Evolutionary conservation across 2,797 vertebrate species (phyloP).

Genomic region (Microctenopoma steveboyesi): DNA sequence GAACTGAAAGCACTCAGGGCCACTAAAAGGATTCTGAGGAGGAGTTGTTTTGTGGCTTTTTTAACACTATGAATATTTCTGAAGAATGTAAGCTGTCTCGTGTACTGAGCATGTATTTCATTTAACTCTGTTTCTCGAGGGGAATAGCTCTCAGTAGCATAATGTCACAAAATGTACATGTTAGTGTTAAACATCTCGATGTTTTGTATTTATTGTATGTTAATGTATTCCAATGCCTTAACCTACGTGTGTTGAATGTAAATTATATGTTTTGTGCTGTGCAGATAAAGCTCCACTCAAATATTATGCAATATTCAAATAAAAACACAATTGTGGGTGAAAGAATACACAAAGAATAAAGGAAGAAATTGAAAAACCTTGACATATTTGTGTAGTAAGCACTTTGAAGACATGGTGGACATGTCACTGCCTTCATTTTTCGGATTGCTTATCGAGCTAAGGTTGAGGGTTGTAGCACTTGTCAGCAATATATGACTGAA

Average conservation of each 20-base stretch:
- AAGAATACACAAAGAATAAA: slow-evolving; percentile 40
- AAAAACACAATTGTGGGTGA: slow-evolving; percentile 4
- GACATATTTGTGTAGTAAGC: neutral
- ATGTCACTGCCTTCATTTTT: neutral
- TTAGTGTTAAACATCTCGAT: slow-evolving; percentile 25
- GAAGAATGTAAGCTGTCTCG: slow-evolving; percentile 14
- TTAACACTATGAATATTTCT: slow-evolving; percentile 17
- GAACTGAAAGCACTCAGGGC: slow-evolving; percentile 50
- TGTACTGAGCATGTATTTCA: slow-evolving; percentile 23
- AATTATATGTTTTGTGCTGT: slow-evolving; percentile 43
- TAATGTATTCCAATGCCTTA: slow-evolving; percentile 58
- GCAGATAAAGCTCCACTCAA: slow-evolving; percentile 15
- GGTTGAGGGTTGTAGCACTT: no score
- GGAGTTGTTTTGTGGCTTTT: slow-evolving; percentile 5
- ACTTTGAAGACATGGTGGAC: neutral
- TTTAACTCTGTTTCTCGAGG: slow-evolving; percentile 3
- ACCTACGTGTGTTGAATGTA: slow-evolving; percentile 57
- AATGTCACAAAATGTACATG: slow-evolving; percentile 5
- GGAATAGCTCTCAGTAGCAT: slow-evolving; percentile 36
- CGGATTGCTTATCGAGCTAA: no score
- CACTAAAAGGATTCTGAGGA: neutral
- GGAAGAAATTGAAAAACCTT: neutral
- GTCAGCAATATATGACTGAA: no score
- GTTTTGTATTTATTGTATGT: slow-evolving; percentile 31
- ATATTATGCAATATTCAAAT: slow-evolving; percentile 43